A percentile compares a stretch with the other conserved stretches of the same genome.
Evolutionary conservation across 1,140 invertebrate genomes (phyloP).

Genomic region (Ceratina calcarata): DNA sequence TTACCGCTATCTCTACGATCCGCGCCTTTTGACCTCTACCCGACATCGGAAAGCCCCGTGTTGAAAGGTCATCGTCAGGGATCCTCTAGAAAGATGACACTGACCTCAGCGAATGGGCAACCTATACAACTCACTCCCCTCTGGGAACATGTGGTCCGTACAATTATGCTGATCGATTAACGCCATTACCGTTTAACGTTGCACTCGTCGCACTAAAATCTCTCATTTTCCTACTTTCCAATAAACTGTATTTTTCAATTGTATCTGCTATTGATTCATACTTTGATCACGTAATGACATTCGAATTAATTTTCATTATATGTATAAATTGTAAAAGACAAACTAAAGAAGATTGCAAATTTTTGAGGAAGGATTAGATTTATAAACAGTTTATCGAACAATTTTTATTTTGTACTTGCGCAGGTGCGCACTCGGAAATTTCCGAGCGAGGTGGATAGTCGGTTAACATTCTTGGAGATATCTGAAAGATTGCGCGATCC

Average conservation of each 20-base stretch:
- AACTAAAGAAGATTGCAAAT: too few species aligned
- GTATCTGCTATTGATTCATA: not conserved
- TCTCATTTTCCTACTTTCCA: too few species aligned
- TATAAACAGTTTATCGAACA: too few species aligned
- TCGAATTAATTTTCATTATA: too few species aligned
- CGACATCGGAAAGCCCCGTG: slow-evolving; percentile 9
- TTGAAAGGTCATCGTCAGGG: slow-evolving; percentile 55
- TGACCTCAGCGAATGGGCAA: slow-evolving; percentile 65
- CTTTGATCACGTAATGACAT: not conserved
- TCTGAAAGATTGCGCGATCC: slow-evolving; percentile 86
- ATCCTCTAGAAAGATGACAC: slow-evolving; percentile 66
- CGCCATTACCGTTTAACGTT: too few species aligned
- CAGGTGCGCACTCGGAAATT: slow-evolving; percentile 77
- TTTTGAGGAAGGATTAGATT: too few species aligned
- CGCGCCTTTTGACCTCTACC: slow-evolving; percentile 32
- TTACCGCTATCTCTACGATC: slow-evolving; percentile 45
- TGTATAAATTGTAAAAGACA: too few species aligned
- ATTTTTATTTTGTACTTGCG: not conserved
- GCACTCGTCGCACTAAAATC: too few species aligned
- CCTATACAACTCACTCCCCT: slow-evolving; percentile 85
- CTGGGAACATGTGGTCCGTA: slow-evolving; percentile 88
- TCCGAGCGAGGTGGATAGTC: slow-evolving; percentile 83
- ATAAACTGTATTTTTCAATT: not conserved
- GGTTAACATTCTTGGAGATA: slow-evolving; percentile 85
- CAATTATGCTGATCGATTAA: slow-evolving; percentile 41